Evolutionary conservation across 2,113 vertebrate genomes (phyloP).

Genomic region (Nestor notabilis): DNA sequence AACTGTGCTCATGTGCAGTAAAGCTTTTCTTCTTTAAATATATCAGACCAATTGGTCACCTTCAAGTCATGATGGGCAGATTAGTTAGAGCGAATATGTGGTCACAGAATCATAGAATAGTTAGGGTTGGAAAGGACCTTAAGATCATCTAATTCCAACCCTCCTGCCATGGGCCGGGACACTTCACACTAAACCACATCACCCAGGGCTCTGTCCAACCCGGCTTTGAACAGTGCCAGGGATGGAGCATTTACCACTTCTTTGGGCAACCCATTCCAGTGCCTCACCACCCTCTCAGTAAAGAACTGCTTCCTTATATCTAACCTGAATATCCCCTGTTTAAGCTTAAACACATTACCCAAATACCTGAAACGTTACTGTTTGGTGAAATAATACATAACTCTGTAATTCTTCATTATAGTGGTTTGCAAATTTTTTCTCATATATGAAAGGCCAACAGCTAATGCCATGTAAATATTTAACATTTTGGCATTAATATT

Average conservation of each 20-base stretch:
- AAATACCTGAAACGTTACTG: background rate
- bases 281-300: background rate
- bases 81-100: background rate
- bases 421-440: background rate
- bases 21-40: background rate
- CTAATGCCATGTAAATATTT: background rate
- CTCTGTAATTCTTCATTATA: background rate
- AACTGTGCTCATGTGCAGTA: accelerated
- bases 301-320: background rate
- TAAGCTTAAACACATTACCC: background rate
- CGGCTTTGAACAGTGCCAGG: background rate
- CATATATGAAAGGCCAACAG: background rate
- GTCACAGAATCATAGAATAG: background rate
- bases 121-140: background rate
- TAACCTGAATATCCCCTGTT: background rate
- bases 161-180: background rate
- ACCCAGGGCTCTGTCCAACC: background rate
- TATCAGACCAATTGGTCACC: background rate
- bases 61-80: background rate
- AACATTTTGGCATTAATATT: background rate
- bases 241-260: background rate
- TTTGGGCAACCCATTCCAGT: background rate
- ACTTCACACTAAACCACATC: background rate
- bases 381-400: background rate
- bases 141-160: background rate